Evolutionary conservation across 1,140 invertebrate genomes (phyloP), one percentile per base, ranked within the genome.

Genomic region (Heliconius congener): DNA sequence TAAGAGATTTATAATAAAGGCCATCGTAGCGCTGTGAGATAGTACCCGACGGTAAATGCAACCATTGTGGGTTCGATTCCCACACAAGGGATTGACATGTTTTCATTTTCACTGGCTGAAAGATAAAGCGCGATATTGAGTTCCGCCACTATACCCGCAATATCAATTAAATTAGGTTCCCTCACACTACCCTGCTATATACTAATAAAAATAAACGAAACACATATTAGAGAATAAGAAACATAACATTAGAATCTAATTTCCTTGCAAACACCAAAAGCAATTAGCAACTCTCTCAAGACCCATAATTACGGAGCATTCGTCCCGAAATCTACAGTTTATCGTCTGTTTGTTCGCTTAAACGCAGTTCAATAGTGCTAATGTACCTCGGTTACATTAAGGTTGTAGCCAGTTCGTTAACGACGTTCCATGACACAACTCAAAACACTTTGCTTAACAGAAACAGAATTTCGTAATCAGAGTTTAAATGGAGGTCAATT

Each of bases 401-500:
- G 60, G 60, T 66, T 30, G 60, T 66, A 30, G 8, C 60, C 60
- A 66, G 60, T 66, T 66, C 27, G 60, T 23, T 66, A 66, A 66
- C 23, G 60, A 66, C 27, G n/a, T n/a, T 66, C 57, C n/a, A 23
- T 60, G 57, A 60, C 23, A 60, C 57, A 30, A 66, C 27, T 66
- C 60, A 13, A 30, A 66, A 30, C 23, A 18, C 13, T 66, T 66
- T 16, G 60, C 27, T 30, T 66, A 13, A 30, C 42, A 30, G 11
- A n/a, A 11, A 16, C 9, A 27, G 9, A 13, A 30, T 66, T 66
- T 23, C 3, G 9, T 66, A 66, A 66, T 66, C 60, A 27, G 60
- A 66, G 60, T 66, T 66, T 66, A 66, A 66, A 66, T n/a, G 23
- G 60, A 27, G 60, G 11, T 66, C 60, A 66, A 66, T 30, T 66